Conservation (phyloP, 2,797 vertebrate species). For the Acanthopagrus latus region DNA sequence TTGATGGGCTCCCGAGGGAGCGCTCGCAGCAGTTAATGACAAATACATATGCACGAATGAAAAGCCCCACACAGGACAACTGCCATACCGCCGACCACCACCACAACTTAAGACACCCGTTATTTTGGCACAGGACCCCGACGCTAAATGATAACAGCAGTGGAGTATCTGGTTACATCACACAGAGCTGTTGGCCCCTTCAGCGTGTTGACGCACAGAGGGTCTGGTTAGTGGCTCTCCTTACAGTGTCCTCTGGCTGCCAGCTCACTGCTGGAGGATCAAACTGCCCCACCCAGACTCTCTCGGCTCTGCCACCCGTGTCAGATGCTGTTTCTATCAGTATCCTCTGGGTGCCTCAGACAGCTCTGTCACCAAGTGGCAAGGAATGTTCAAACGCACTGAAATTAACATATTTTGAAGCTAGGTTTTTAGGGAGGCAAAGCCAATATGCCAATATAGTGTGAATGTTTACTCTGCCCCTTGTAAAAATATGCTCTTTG, state of each 20-base stretch:
- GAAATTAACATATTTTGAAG: constrained; percentile 15
- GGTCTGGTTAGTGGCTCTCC: constrained; percentile 53
- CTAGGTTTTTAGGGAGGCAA: background rate
- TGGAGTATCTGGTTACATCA: constrained; percentile 71
- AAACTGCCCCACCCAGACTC: constrained; percentile 53
- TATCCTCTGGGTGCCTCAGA: constrained; percentile 35
- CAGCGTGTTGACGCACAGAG: constrained; percentile 53
- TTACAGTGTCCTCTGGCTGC: constrained; percentile 51
- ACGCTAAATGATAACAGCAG: constrained; percentile 82
- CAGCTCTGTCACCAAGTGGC: constrained; percentile 49
- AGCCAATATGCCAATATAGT: background rate
- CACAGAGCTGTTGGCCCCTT: constrained; percentile 43
- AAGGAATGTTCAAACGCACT: constrained; percentile 38
- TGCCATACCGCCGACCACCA: constrained; percentile 52
- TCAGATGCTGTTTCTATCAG: constrained; percentile 61
- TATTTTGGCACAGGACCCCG: constrained; percentile 53
- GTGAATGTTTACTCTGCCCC: background rate
- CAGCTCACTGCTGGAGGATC: constrained; percentile 61
- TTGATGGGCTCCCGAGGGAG: constrained; percentile 55
- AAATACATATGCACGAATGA: constrained; percentile 73
- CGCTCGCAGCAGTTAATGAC: constrained; percentile 68
- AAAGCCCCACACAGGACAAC: constrained; percentile 65
- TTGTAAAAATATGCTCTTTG: constrained; percentile 2
- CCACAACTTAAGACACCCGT: constrained; percentile 63
- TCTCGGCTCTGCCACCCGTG: constrained; percentile 48